Percentiles rank a stretch among this genome's conserved stretches.
phyloP scores from a whole-genome alignment of 2,888 invertebrate species.

The Epistrophe grossulariae region DNA sequence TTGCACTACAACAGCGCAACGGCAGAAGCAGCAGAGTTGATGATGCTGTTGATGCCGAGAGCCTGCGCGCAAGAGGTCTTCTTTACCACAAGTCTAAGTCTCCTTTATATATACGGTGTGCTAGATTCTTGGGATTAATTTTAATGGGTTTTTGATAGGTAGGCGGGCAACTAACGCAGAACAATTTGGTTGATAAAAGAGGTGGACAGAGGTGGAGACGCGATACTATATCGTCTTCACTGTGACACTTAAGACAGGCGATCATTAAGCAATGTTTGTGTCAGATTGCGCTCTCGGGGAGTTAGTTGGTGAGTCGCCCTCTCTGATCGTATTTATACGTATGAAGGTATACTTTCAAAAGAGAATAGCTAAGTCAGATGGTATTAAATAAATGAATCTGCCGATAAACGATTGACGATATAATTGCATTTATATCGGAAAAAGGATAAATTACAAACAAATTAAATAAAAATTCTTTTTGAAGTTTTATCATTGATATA shows the following conservation, averaged over 20 bases:
- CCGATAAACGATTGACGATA: conserved; percentile 68
- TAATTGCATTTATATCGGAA: conserved; percentile 62
- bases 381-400: conserved; percentile 63
- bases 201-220: conserved; percentile 63
- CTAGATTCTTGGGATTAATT: conserved; percentile 73
- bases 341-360: neutral
- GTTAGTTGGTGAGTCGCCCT: neutral
- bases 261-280: conserved; percentile 66
- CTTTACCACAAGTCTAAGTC: conserved; percentile 7
- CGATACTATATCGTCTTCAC: conserved; percentile 27
- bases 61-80: conserved; percentile 24
- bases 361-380: conserved; percentile 35
- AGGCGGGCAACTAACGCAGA: conserved; percentile 56
- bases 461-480: conserved; percentile 40
- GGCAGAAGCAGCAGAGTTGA: conserved; percentile 8
- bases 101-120: conserved; percentile 21
- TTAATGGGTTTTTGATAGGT: conserved; percentile 75
- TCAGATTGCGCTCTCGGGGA: conserved; percentile 8
- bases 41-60: conserved; percentile 34
- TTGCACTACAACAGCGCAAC: neutral
- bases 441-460: conserved; percentile 5
- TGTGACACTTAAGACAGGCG: conserved; percentile 61
- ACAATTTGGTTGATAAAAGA: conserved; percentile 47
- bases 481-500: conserved; percentile 43
- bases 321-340: neutral